A percentile compares a stretch with the other conserved stretches of the same genome.
These are phyloP conservation scores for Sebastes taczanowskii DNA, from an alignment of 2,797 vertebrate species.

Conservation along the genomic window DNA sequence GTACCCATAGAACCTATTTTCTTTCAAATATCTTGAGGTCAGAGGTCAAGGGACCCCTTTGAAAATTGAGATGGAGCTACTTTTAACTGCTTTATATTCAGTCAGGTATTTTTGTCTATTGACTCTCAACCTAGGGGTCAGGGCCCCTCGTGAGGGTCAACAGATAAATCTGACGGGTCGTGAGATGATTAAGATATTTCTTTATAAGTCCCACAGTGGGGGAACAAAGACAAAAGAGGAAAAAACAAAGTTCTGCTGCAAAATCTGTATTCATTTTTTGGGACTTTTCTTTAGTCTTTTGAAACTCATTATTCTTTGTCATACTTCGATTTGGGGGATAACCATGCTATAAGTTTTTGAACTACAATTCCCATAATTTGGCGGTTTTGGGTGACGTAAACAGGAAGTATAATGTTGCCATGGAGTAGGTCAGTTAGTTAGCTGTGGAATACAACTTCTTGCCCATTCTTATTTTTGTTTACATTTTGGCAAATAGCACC, in stretches of 20 bases:
- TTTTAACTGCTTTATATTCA: background rate
- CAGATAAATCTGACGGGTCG: background rate
- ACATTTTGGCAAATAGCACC: background rate
- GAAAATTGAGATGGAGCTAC: too few relatives aligned
- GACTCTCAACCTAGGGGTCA: background rate
- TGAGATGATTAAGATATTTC: background rate
- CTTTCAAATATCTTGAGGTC: too few relatives aligned
- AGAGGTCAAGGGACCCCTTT: too few relatives aligned
- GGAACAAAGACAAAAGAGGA: background rate
- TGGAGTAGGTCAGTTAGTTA: background rate
- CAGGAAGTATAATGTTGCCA: background rate
- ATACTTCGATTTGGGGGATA: background rate
- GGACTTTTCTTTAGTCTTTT: background rate
- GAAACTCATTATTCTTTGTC: background rate
- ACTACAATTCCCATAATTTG: background rate
- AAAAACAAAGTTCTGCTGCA: background rate
- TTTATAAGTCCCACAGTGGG: too few relatives aligned
- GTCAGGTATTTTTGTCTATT: background rate
- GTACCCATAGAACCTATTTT: too few relatives aligned
- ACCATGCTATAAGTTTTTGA: background rate
- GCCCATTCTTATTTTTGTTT: background rate
- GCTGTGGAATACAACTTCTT: background rate
- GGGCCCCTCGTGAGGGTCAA: background rate
- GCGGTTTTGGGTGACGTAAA: background rate
- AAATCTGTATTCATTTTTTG: background rate